These are phyloP conservation scores for Burhinus oedicnemus DNA, from an alignment of 2,113 vertebrate species.

Conservation along the genomic window DNA sequence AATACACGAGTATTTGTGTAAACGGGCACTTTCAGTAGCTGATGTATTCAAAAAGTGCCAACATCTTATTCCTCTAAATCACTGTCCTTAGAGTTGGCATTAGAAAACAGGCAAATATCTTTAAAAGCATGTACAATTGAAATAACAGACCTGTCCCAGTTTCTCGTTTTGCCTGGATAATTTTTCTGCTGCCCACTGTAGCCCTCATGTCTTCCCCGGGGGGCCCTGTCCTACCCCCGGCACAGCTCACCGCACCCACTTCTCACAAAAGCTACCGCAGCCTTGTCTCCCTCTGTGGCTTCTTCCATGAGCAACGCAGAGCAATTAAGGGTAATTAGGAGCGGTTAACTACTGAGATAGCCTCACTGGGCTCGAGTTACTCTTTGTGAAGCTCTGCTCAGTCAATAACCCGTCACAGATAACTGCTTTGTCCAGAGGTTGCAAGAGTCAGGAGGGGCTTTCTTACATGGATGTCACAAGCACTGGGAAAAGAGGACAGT, in stretches of 20 bases:
- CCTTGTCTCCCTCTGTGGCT: not conserved
- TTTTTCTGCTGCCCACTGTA: not conserved
- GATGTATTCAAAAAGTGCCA: not conserved
- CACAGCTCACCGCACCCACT: not conserved
- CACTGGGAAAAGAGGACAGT: not conserved
- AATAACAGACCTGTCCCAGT: not conserved
- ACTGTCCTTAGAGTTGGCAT: not conserved
- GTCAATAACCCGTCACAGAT: not conserved
- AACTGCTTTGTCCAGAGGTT: not conserved
- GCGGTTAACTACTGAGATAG: not conserved
- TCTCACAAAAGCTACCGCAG: not conserved
- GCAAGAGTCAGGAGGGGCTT: not conserved
- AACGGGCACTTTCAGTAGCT: not conserved
- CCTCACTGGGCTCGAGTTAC: not conserved
- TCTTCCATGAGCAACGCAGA: not conserved
- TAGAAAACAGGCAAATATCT: not conserved
- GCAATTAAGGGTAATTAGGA: not conserved
- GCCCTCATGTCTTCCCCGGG: fast-evolving
- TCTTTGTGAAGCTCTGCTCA: not conserved
- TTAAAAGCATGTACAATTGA: not conserved
- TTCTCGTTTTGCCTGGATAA: not conserved
- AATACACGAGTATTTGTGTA: not conserved
- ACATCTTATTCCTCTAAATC: not conserved
- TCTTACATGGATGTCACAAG: not conserved
- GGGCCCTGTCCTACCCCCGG: not conserved